These are phyloP conservation scores for Alfaro cultratus DNA, from an alignment of 2,797 vertebrate genomes.

Conservation along the genomic window DNA sequence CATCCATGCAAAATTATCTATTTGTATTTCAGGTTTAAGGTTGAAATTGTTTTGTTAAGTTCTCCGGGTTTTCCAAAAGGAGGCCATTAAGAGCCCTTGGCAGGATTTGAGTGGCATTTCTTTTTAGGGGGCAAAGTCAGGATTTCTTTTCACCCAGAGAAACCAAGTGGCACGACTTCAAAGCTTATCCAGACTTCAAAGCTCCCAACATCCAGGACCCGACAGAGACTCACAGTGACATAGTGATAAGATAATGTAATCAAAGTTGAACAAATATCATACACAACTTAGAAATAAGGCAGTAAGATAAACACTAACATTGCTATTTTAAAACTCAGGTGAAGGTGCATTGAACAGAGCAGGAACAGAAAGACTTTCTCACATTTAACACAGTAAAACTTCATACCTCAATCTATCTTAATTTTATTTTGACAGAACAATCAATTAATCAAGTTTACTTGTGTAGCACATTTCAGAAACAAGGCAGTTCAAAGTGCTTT, in stretches of 20 bases:
- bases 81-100: constrained; percentile 61
- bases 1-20: no score
- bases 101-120: constrained; percentile 70
- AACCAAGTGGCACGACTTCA: constrained; percentile 80
- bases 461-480: no score
- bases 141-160: constrained; percentile 74
- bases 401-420: neutral
- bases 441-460: neutral
- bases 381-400: neutral
- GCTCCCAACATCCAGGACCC: constrained; percentile 42
- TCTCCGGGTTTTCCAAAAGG: constrained; percentile 44
- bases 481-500: no score
- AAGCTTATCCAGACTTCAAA: constrained; percentile 72
- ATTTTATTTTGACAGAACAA: neutral
- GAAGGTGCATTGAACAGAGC: constrained; percentile 19
- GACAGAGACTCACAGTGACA: neutral
- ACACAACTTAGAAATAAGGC: constrained; percentile 14
- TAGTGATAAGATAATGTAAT: constrained; percentile 13
- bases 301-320: constrained; percentile 7
- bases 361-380: constrained; percentile 1
- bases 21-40: constrained; percentile 20
- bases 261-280: constrained; percentile 36
- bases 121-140: constrained; percentile 65
- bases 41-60: constrained; percentile 39
- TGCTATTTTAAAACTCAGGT: constrained; percentile 2